phyloP scores from a whole-genome alignment of 2,113 vertebrate species.

The Dolichotis patagonum region DNA sequence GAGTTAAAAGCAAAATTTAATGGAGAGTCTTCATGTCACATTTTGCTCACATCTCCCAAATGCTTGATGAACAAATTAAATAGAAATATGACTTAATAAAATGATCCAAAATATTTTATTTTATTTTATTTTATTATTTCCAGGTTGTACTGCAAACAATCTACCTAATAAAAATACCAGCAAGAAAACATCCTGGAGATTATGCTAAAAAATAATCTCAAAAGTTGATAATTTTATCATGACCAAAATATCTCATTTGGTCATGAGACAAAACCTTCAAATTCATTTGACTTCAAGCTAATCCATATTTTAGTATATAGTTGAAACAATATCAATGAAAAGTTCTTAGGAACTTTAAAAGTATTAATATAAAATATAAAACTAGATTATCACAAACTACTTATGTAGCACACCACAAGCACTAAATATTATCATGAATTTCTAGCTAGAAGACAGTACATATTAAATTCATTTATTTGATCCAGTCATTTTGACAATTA shows the following conservation, averaged over 20 bases:
- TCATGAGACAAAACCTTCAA: background rate
- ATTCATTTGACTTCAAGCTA: background rate
- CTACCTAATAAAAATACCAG: background rate
- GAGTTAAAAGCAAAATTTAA: conserved; percentile 26
- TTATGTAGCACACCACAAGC: background rate
- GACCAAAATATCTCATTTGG: background rate
- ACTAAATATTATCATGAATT: background rate
- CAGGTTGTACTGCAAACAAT: background rate
- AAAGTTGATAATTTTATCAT: background rate
- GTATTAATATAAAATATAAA: background rate
- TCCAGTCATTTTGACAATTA: background rate
- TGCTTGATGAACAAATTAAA: background rate
- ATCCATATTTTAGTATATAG: background rate
- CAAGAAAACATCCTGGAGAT: background rate
- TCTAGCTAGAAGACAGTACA: background rate
- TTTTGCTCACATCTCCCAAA: background rate
- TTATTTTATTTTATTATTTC: background rate
- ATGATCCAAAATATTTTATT: background rate
- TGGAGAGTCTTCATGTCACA: background rate
- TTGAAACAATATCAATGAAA: background rate
- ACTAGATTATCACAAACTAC: background rate
- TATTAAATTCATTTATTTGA: background rate
- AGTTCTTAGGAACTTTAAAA: background rate
- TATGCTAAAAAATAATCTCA: background rate
- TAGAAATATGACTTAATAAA: background rate